Evolutionary conservation across 2,113 vertebrate genomes (phyloP).

Genomic region (Microtus ochrogaster): DNA sequence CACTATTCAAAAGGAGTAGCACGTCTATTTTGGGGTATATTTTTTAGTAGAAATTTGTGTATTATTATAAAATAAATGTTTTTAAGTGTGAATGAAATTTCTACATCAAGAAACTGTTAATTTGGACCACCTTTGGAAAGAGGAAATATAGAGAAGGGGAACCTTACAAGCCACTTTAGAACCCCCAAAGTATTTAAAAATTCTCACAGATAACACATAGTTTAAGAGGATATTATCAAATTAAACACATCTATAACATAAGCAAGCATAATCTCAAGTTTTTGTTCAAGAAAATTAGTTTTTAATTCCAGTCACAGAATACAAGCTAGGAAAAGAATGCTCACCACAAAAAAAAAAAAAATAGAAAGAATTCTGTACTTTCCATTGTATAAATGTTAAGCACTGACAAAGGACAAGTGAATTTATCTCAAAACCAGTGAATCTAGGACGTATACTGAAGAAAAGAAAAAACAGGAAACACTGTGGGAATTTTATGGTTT

Average conservation of each 20-base stretch:
- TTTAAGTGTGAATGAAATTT: neutral
- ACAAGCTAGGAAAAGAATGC: too few relatives aligned
- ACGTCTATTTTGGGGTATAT: neutral
- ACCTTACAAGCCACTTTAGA: neutral
- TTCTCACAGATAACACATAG: neutral
- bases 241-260: neutral
- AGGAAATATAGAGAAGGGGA: neutral
- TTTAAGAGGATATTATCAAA: neutral
- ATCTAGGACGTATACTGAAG: neutral
- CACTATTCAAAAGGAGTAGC: neutral
- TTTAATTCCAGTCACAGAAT: neutral
- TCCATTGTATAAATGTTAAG: neutral
- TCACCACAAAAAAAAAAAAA: too few relatives aligned
- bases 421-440: neutral
- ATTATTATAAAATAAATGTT: neutral
- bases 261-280: neutral
- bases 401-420: neutral
- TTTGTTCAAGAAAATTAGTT: neutral
- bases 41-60: neutral
- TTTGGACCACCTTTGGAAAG: neutral
- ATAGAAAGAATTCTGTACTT: neutral
- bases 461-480: neutral
- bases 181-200: constrained; percentile 10
- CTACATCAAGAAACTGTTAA: neutral
- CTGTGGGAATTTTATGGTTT: neutral